Percentiles rank a stretch among this genome's conserved stretches.
These are phyloP conservation scores for Stenurella melanura DNA, from an alignment of 2,888 invertebrate genomes.

Conservation along the genomic window DNA sequence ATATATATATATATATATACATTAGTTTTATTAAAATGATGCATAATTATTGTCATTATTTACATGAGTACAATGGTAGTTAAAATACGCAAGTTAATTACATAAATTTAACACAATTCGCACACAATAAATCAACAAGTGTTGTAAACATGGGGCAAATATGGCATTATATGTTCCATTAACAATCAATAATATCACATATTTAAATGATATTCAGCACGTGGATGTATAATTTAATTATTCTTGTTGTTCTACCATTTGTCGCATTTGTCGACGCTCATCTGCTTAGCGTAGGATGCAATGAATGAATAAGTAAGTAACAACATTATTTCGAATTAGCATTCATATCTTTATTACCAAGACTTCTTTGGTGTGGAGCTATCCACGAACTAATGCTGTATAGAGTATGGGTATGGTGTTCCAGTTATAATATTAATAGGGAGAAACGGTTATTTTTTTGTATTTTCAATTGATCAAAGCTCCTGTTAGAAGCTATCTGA, in stretches of 20 bases:
- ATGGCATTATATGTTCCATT: conserved; percentile 20
- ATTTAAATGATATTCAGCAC: conserved; percentile 46
- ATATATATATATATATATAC: too few species aligned
- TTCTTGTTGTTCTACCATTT: conserved; percentile 48
- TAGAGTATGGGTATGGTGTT: not conserved
- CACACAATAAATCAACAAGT: conserved; percentile 10
- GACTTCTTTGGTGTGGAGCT: conserved; percentile 6
- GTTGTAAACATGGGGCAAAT: conserved; percentile 24
- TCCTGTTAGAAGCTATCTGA: too few species aligned
- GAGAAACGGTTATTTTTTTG: too few species aligned
- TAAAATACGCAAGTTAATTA: not conserved
- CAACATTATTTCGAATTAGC: conserved; percentile 35
- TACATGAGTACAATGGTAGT: not conserved
- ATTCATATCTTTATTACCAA: conserved; percentile 28
- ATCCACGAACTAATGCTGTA: not conserved
- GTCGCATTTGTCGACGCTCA: conserved; percentile 48
- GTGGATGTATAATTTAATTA: conserved; percentile 54
- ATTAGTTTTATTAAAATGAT: not conserved
- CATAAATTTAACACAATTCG: conserved; percentile 3
- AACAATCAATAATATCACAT: conserved; percentile 37
- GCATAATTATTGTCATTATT: not conserved
- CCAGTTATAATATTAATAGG: too few species aligned
- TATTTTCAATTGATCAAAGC: too few species aligned
- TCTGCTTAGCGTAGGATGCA: conserved; percentile 49
- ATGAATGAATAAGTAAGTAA: conserved; percentile 35